Conservation (phyloP, 2,113 vertebrate genomes). For the Sinocyclocheilus anshuiensis region DNA sequence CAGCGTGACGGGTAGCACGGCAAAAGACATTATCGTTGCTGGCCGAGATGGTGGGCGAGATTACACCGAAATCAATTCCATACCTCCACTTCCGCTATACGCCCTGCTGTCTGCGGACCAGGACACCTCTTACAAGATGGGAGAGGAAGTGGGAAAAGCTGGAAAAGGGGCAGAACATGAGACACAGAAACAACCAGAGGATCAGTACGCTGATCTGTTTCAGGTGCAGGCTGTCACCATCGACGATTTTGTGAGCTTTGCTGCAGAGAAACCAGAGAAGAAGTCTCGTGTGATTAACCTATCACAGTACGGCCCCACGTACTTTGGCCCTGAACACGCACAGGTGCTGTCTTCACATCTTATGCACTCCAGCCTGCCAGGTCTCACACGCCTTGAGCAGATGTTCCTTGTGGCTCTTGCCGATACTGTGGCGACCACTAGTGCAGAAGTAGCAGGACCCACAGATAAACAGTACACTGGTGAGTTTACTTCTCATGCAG, state of each 20-base stretch:
- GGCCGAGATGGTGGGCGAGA: conserved; percentile 95
- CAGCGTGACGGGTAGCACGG: conserved; percentile 96
- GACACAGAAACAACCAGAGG: conserved; percentile 76
- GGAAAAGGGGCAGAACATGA: conserved; percentile 77
- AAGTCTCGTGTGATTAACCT: conserved; percentile 96
- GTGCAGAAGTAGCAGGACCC: conserved; percentile 89
- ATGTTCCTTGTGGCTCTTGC: conserved; percentile 98
- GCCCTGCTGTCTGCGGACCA: conserved; percentile 90
- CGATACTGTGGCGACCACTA: conserved; percentile 95
- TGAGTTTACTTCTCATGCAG: conserved; percentile 21
- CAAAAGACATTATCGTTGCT: conserved; percentile 92
- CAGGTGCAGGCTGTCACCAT: conserved; percentile 88
- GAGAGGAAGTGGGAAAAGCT: conserved; percentile 83
- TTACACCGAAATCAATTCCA: conserved; percentile 97
- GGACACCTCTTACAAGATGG: conserved; percentile 84
- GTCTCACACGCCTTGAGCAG: conserved; percentile 94
- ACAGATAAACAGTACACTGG: conserved; percentile 83
- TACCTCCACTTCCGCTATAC: conserved; percentile 90
- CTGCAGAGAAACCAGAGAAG: conserved; percentile 89
- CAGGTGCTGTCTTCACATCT: conserved; percentile 96
- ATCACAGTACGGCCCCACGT: conserved; percentile 93
- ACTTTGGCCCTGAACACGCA: conserved; percentile 94
- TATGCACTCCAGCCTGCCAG: conserved; percentile 97
- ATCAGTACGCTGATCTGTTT: conserved; percentile 94
- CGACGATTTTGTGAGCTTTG: conserved; percentile 92